phyloP scores from a whole-genome alignment of 2,113 vertebrate genomes.

The Chauna torquata region DNA sequence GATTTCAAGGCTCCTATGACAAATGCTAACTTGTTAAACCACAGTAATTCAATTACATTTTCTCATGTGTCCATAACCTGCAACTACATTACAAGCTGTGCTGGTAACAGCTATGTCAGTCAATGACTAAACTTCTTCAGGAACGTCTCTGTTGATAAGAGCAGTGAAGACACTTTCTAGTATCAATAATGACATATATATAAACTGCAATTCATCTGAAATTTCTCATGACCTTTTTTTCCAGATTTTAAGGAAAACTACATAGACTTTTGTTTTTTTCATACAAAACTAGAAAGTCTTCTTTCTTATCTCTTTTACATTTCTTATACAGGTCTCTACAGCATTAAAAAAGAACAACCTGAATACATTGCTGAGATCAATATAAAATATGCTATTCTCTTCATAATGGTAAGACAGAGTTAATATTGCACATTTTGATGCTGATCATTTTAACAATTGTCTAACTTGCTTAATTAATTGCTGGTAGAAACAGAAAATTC shows the following conservation, averaged over 20 bases:
- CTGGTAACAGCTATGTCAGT: background rate
- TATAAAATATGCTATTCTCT: background rate
- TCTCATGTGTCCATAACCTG: background rate
- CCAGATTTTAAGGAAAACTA: background rate
- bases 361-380: background rate
- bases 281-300: background rate
- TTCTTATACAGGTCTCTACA: background rate
- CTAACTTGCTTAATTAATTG: background rate
- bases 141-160: background rate
- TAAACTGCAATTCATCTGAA: background rate
- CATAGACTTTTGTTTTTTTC: background rate
- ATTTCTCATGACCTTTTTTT: background rate
- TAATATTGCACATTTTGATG: background rate
- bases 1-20: background rate
- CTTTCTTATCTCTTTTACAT: background rate
- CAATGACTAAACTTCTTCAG: background rate
- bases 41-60: background rate
- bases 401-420: background rate
- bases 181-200: background rate
- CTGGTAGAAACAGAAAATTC: background rate
- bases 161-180: background rate
- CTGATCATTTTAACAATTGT: background rate
- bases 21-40: background rate
- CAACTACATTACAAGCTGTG: background rate
- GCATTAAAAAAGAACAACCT: background rate